Evolutionary conservation across 2,113 vertebrate genomes (phyloP).

Genomic region (Vidua macroura): DNA sequence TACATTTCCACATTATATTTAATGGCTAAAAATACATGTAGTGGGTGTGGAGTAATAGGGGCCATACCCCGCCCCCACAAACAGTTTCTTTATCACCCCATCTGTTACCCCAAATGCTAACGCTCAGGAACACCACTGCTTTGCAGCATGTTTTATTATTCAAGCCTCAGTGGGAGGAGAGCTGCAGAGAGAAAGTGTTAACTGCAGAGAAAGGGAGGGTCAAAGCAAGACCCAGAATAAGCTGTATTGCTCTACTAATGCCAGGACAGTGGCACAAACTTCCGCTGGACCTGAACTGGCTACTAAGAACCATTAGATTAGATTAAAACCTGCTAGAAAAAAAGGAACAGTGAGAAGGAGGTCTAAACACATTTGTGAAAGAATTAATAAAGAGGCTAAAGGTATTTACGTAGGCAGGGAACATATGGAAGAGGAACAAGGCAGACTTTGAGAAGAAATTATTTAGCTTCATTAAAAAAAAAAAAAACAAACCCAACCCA

Average conservation of each 20-base stretch:
- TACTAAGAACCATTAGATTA: conserved; percentile 55
- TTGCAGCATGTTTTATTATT: conserved; percentile 81
- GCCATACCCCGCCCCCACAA: conserved; percentile 74
- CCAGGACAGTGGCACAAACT: conserved; percentile 59
- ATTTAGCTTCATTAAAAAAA: conserved; percentile 58
- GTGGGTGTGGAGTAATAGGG: conserved; percentile 69
- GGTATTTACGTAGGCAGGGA: conserved; percentile 79
- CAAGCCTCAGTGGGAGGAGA: conserved; percentile 75
- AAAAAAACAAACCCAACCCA: neutral
- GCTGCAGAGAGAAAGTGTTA: conserved; percentile 76
- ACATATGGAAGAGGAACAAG: conserved; percentile 75
- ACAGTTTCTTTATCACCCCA: conserved; percentile 80
- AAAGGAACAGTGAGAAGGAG: conserved; percentile 72
- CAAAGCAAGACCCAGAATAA: conserved; percentile 57
- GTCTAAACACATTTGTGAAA: conserved; percentile 70
- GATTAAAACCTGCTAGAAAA: conserved; percentile 65
- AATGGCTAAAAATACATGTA: conserved; percentile 75
- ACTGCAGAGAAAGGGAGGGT: conserved; percentile 71
- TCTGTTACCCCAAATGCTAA: conserved; percentile 82
- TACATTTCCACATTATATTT: conserved; percentile 72
- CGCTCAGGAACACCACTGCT: conserved; percentile 78
- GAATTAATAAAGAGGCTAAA: conserved; percentile 78
- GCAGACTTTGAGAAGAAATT: conserved; percentile 58
- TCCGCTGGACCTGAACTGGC: conserved; percentile 11
- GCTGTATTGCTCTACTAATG: conserved; percentile 51